These are phyloP conservation scores for Ctena decussata DNA, from an alignment of 2,888 invertebrate genomes.

Conservation along the genomic window DNA sequence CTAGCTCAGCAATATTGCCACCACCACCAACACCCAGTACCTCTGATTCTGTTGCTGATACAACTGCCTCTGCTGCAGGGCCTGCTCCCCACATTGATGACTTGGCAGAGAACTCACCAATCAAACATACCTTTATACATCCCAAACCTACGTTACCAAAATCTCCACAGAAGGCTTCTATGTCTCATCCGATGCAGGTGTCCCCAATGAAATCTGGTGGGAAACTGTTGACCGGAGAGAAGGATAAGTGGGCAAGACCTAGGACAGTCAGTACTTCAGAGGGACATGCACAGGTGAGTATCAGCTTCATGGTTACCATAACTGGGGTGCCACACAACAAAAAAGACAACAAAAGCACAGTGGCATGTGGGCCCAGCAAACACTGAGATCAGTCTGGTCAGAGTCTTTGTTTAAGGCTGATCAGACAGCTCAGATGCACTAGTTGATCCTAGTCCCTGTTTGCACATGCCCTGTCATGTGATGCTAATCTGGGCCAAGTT, in stretches of 20 bases:
- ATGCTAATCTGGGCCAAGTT: no score
- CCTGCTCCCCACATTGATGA: neutral
- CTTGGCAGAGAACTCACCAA: neutral
- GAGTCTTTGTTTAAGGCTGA: no score
- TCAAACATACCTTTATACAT: constrained; percentile 1
- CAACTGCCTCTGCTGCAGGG: no score
- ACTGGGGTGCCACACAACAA: no score
- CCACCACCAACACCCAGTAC: neutral
- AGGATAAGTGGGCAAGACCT: constrained; percentile 25
- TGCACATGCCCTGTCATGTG: no score
- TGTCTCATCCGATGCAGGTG: neutral
- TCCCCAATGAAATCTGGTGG: neutral
- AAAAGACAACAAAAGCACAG: no score
- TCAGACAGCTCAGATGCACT: no score
- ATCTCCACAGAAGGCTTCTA: neutral
- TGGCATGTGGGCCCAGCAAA: no score
- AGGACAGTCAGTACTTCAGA: constrained; percentile 50
- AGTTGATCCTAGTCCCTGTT: no score
- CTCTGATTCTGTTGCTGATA: neutral
- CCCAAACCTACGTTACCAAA: constrained; percentile 29
- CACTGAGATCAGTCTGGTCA: no score
- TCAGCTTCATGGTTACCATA: no score
- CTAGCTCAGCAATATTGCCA: neutral
- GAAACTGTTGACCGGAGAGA: neutral
- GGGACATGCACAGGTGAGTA: constrained; percentile 19